Base-by-base conservation (phyloP, 1,140 invertebrate species). In the Palaemon carinicauda region DNA sequence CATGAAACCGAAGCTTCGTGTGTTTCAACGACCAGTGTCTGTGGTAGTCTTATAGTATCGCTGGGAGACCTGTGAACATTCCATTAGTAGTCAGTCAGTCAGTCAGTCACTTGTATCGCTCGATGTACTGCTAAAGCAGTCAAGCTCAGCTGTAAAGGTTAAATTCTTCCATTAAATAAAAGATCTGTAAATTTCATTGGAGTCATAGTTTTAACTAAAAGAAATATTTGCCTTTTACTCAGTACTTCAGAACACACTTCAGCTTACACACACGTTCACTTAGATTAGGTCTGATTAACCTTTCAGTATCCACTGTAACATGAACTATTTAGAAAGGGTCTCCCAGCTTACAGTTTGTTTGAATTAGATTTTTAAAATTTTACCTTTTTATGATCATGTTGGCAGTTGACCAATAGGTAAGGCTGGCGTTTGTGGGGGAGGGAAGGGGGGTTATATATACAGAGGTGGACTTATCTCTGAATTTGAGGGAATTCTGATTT, bases 21-120 rank as follows among this genome's bases (percentile, higher is more conserved):
- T 75, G 19, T 81, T 74, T 73, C 80, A 82, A 73, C 69, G 65
- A 82, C 80, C 71, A 51, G 24, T 82, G 80, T 52, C 80, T 73
- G 69, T 73, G 19, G 80, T 82, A 50, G 69, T 53, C 53, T n/a
- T 82, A 50, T 52, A 50, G 56, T 71, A 81, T 27, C 50, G 21
- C 65, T 81, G 80, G 80, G 56, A 71, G 65, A 21, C 33, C 31
- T 24, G 15, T 12, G 19, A 19, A 41, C 41, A 41, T 41, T 41
- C 41, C 41, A 7, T 41, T 41, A 41, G 41, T 41, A 41, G 19
- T 69, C 15, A 21, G 60, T 69, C 29, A 69, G 29, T 29, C 21
- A 69, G 21, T 41, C 41, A 41, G 41, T 41, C 41, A 41, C 41
- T 41, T 41, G 41, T 41, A 7, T 41, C 41, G 7, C 12, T 41